Evolutionary conservation across 2,797 vertebrate genomes (phyloP).

Genomic region (Alcedo atthis): DNA sequence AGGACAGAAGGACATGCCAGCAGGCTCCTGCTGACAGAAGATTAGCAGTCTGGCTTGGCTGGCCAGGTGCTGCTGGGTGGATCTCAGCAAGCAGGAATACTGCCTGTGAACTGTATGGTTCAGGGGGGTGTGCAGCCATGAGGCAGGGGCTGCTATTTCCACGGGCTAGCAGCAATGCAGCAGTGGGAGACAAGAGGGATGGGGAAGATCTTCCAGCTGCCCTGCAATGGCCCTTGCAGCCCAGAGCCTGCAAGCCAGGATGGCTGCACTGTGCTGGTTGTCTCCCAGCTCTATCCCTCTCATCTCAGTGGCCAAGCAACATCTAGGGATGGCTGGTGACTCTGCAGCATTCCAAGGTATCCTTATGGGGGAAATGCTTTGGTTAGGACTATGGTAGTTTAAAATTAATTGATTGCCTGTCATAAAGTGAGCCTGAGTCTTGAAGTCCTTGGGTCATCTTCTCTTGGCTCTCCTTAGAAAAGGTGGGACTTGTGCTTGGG

Average conservation of each 20-base stretch:
- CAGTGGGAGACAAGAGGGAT: neutral
- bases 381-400: neutral
- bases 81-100: neutral
- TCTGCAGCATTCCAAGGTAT: neutral
- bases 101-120: neutral
- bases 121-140: neutral
- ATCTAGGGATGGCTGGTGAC: rapidly evolving
- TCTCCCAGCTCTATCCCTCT: neutral
- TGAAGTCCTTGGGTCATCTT: neutral
- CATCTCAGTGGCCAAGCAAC: neutral
- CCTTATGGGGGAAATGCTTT: neutral
- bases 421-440: neutral
- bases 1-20: neutral
- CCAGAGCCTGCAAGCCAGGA: neutral
- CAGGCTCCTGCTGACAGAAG: neutral
- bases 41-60: neutral
- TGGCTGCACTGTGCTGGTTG: neutral
- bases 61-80: neutral
- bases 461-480: neutral
- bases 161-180: neutral
- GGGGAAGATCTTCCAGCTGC: neutral
- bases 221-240: neutral
- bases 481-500: neutral
- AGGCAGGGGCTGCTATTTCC: neutral
- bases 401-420: neutral